These are phyloP conservation scores for Paratilapia polleni DNA, from an alignment of 2,113 vertebrate species.

Conservation along the genomic window DNA sequence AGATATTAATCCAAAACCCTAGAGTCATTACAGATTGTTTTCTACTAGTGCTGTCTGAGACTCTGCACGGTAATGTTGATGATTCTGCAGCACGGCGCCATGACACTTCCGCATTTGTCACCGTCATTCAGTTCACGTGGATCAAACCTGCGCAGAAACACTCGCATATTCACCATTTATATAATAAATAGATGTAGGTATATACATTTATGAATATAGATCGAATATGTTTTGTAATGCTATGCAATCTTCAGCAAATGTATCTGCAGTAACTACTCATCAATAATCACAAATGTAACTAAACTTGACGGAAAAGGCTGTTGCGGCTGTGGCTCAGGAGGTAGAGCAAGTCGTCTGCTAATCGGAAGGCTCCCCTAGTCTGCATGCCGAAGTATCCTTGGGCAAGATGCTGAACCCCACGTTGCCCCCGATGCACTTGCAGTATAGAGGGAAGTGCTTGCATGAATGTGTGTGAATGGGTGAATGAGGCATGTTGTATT, in stretches of 20 bases:
- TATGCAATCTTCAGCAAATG: not conserved
- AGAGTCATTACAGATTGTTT: not conserved
- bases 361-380: no score
- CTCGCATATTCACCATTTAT: not conserved
- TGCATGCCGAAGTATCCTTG: no score
- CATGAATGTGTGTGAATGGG: no score
- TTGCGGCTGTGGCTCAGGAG: no score
- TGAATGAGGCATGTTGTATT: no score
- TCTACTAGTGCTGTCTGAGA: not conserved
- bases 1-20: not conserved
- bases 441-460: no score
- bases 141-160: conserved; percentile 58
- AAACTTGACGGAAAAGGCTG: not conserved
- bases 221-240: not conserved
- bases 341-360: no score
- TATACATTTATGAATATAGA: not conserved
- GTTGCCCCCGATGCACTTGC: no score
- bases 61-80: not conserved
- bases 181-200: not conserved
- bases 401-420: no score
- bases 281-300: not conserved
- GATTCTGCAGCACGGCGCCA: conserved; percentile 32
- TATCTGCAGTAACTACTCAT: not conserved
- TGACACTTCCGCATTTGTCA: conserved; percentile 63
- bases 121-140: not conserved